Evolutionary conservation across 2,888 invertebrate species (phyloP).

Genomic region (Diploptera punctata): DNA sequence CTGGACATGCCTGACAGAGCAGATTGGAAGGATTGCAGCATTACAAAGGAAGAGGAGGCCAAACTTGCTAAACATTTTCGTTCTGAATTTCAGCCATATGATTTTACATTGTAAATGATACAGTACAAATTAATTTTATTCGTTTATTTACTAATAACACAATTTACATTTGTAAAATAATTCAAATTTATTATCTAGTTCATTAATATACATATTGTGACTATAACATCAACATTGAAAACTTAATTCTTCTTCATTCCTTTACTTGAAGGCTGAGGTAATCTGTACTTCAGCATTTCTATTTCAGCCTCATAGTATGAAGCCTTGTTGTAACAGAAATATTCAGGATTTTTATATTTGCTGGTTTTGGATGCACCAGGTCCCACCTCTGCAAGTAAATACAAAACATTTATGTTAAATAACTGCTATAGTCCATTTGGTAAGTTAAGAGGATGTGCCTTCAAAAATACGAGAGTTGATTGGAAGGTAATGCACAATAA

Average conservation of each 20-base stretch:
- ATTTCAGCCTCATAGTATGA: slow-evolving; percentile 86
- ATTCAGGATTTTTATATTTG: slow-evolving; percentile 87
- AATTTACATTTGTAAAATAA: neutral
- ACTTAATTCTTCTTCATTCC: neutral
- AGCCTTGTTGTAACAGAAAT: slow-evolving; percentile 78
- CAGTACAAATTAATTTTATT: neutral
- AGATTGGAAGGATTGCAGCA: slow-evolving; percentile 90
- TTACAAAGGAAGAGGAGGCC: slow-evolving; percentile 77
- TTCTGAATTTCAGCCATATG: slow-evolving; percentile 74
- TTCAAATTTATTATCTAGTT: too few species aligned
- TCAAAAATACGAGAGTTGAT: too few species aligned
- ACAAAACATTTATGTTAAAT: too few species aligned
- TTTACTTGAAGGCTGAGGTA: slow-evolving; percentile 75
- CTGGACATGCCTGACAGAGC: slow-evolving; percentile 85
- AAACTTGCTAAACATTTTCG: slow-evolving; percentile 72
- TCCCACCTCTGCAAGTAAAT: slow-evolving; percentile 67
- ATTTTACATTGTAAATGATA: slow-evolving; percentile 68
- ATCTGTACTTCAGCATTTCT: slow-evolving; percentile 80
- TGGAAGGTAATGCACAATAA: too few species aligned
- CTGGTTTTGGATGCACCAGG: slow-evolving; percentile 74
- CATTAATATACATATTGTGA: too few species aligned
- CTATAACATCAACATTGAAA: neutral
- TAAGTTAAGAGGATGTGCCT: too few species aligned
- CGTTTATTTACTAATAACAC: neutral
- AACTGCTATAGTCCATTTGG: too few species aligned